Evolutionary conservation across 2,888 invertebrate species (phyloP).

Genomic region (Biston betularia): DNA sequence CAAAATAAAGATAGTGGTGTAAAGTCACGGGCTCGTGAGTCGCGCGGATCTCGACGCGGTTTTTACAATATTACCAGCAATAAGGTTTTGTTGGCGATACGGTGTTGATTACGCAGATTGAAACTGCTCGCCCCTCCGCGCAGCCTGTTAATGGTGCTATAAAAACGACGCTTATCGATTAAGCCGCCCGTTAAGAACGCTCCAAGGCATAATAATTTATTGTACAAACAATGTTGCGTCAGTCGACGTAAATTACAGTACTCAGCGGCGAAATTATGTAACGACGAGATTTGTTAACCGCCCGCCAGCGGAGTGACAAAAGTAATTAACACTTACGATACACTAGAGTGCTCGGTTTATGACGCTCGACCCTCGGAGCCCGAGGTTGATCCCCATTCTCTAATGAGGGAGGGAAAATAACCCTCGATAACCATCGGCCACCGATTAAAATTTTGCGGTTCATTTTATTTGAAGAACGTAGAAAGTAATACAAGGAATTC

Average conservation of each 20-base stretch:
- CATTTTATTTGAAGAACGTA: conserved; percentile 41
- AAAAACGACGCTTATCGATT: conserved; percentile 83
- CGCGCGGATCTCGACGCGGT: conserved; percentile 35
- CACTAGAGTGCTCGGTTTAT: conserved; percentile 75
- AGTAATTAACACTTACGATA: conserved; percentile 84
- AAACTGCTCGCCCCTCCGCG: conserved; percentile 77
- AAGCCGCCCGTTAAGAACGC: conserved; percentile 78
- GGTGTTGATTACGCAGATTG: conserved; percentile 81
- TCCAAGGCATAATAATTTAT: conserved; percentile 80
- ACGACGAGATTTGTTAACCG: conserved; percentile 78
- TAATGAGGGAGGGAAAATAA: conserved; percentile 68
- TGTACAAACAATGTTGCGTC: conserved; percentile 80
- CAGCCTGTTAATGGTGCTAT: conserved; percentile 82
- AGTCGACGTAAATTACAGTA: conserved; percentile 76
- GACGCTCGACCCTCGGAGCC: conserved; percentile 70
- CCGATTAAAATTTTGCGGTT: conserved; percentile 59
- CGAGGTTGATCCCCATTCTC: conserved; percentile 55
- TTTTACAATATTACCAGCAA: conserved; percentile 62
- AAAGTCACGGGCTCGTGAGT: conserved; percentile 2
- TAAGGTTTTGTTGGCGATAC: conserved; percentile 65
- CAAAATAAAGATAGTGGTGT: conserved; percentile 22
- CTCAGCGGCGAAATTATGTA: conserved; percentile 73
- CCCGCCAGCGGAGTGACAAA: conserved; percentile 78
- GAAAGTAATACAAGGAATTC: conserved; percentile 23
- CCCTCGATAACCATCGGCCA: conserved; percentile 65